phyloP scores from a whole-genome alignment of 2,797 vertebrate species.

The Melanotaenia maccullochi region DNA sequence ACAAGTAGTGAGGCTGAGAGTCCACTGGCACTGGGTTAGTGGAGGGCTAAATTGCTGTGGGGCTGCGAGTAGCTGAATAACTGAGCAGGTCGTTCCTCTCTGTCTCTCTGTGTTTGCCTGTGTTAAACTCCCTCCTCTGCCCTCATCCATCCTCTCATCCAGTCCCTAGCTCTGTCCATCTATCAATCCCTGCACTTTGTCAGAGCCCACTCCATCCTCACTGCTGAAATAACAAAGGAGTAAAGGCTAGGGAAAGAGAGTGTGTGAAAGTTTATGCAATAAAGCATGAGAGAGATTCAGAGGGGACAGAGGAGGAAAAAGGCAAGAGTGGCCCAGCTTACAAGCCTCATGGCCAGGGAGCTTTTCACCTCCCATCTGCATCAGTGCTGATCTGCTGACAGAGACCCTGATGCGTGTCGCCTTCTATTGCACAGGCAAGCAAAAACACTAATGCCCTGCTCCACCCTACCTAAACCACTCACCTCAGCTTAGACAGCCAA shows the following conservation, averaged over 20 bases:
- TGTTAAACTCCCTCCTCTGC: constrained; percentile 95
- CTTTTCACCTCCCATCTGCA: constrained; percentile 88
- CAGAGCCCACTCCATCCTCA: constrained; percentile 93
- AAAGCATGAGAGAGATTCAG: constrained; percentile 58
- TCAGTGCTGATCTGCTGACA: constrained; percentile 89
- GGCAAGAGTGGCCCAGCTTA: constrained; percentile 41
- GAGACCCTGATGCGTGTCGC: constrained; percentile 89
- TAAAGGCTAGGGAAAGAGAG: constrained; percentile 37
- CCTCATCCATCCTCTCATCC: constrained; percentile 99
- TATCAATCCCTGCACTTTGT: constrained; percentile 98
- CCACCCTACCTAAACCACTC: constrained; percentile 81
- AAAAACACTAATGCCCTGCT: constrained; percentile 91
- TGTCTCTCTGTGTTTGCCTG: constrained; percentile 98
- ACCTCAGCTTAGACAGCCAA: constrained; percentile 74
- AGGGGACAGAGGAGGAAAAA: constrained; percentile 41
- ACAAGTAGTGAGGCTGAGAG: constrained; percentile 87
- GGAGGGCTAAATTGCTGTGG: constrained; percentile 95
- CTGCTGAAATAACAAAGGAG: constrained; percentile 87
- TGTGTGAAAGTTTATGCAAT: constrained; percentile 38
- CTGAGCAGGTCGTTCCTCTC: constrained; percentile 97
- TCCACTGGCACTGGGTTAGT: constrained; percentile 89
- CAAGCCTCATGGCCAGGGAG: constrained; percentile 82
- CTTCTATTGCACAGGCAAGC: constrained; percentile 97
- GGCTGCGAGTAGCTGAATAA: constrained; percentile 90
- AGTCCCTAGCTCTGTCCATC: constrained; percentile 95